Percentiles rank a stretch among this genome's conserved stretches.
Conservation (phyloP, 37 sponge, comb jelly and placozoan species). For the Bolinopsis microptera region DNA sequence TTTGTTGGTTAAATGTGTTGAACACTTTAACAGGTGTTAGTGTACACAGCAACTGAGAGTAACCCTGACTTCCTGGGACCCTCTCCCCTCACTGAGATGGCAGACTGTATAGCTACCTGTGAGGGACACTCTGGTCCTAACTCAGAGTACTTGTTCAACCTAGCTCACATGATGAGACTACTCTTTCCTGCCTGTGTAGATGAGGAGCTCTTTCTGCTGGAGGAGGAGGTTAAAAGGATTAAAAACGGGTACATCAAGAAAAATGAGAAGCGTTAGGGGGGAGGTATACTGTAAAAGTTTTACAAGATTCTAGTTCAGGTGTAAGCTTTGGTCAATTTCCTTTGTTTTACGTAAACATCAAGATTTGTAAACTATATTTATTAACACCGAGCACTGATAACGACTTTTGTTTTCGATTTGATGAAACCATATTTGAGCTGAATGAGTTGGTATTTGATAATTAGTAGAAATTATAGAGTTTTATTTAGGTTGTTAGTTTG, state of each 20-base stretch:
- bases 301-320: background rate
- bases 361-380: too few species aligned
- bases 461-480: background rate
- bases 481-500: background rate
- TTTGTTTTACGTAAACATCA: too few species aligned
- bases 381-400: background rate
- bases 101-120: constrained; percentile 73
- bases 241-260: background rate
- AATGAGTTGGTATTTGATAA: constrained; percentile 6
- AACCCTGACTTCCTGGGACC: constrained; percentile 86
- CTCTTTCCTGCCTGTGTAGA: constrained; percentile 68
- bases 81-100: constrained; percentile 71
- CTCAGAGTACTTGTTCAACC: constrained; percentile 80
- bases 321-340: too few species aligned
- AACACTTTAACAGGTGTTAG: too few species aligned
- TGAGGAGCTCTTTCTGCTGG: constrained; percentile 74
- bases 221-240: constrained; percentile 71
- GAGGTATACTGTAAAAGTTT: background rate
- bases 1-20: too few species aligned
- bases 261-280: background rate
- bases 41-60: constrained; percentile 81
- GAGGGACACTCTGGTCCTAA: constrained; percentile 80
- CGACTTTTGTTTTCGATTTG: background rate
- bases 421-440: too few species aligned
- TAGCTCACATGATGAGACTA: constrained; percentile 76